Evolutionary conservation across 2,113 vertebrate genomes (phyloP), one percentile per base, ranked within the genome.

Genomic region (Pyrgilauda ruficollis): DNA sequence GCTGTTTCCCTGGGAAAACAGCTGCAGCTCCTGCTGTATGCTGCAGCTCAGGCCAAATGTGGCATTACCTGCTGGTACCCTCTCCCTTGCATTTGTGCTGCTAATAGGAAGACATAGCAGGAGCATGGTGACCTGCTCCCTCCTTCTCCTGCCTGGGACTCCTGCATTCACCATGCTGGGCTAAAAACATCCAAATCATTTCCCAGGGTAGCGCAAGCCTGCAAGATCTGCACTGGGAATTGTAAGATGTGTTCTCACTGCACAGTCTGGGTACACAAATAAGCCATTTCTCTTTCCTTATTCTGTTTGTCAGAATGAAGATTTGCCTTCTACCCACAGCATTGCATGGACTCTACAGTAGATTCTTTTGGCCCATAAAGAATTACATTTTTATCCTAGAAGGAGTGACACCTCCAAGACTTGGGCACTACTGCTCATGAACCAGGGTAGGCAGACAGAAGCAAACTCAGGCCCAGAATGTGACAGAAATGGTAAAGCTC

Each of bases 211-310:
- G 7, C 8, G 30, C 21, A 35, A 0, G 1, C 27, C 79, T 77
- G 49, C 0, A 0, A 80, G 44, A 46, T 37, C 55, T 66, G 21
- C 2, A 0, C 37, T 73, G 78, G 41, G 43, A 86, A 19, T 49
- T 53, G 17, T 2, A 6, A 49, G 55, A 52, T 10, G 6, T 21
- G 20, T 35, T 85, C 53, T 46, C 63, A 43, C 46, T 56, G 33
- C 0, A 0, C 16, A 35, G 31, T n/a, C 16, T 66, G 67, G 15
- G 6, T 44, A 30, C 0, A 7, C 21, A 74, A 66, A 66, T 20
- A 62, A 80, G 13, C 9, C 7, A 26, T 70, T 88, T 66, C 47
- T 74, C 1, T 77, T 77, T 86, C 64, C 64, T 74, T 41, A 41
- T 41, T 41, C 41, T 22, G 10, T 39, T 63, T 17, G 1, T 53